Percentiles rank a stretch among this genome's conserved stretches.
These are phyloP conservation scores for Chiloscyllium punctatum DNA, from an alignment of 2,797 vertebrate species.

Conservation along the genomic window DNA sequence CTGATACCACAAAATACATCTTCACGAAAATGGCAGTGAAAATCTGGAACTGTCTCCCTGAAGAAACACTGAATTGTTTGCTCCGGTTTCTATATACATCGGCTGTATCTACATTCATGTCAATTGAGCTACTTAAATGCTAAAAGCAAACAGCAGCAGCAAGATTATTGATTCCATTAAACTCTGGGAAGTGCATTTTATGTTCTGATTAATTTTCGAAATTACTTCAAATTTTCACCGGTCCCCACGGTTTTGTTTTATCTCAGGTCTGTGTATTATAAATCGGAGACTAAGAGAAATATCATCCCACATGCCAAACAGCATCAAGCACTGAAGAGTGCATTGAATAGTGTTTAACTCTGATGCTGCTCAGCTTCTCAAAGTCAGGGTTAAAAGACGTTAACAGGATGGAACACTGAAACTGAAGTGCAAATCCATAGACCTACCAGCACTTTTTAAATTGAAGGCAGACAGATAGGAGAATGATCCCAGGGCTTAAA, in stretches of 20 bases:
- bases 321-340: not conserved
- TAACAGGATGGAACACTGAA: not conserved
- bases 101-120: not conserved
- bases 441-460: not conserved
- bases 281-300: not conserved
- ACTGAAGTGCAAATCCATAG: not conserved
- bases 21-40: not conserved
- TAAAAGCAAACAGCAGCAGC: not conserved
- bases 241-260: not conserved
- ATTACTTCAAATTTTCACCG: not conserved
- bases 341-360: not conserved
- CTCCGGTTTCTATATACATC: not conserved
- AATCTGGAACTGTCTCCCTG: not conserved
- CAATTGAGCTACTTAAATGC: not conserved
- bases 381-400: not conserved
- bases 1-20: not conserved
- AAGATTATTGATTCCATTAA: not conserved
- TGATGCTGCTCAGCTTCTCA: not conserved
- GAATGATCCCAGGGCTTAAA: not conserved
- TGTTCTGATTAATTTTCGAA: not conserved
- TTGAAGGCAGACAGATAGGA: not conserved
- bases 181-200: not conserved
- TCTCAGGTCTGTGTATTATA: no score
- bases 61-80: not conserved
- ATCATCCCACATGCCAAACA: not conserved